Percentiles rank a stretch among this genome's conserved stretches.
Evolutionary conservation across 2,797 vertebrate genomes (phyloP).

Genomic region (Microctenopoma stevenorrisi): DNA sequence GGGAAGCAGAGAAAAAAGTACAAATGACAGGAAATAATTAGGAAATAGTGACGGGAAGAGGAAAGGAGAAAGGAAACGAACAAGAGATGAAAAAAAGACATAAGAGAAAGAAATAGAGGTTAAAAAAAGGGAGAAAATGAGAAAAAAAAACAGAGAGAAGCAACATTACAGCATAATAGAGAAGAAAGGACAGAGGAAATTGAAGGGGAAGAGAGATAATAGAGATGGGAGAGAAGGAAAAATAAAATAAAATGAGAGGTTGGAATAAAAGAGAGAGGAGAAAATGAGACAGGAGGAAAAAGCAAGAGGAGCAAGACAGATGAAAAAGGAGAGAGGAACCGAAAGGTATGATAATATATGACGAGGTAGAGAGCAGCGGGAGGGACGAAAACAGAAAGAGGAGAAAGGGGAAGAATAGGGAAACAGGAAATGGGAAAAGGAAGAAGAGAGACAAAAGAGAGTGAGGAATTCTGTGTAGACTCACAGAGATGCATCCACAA

Average conservation of each 20-base stretch:
- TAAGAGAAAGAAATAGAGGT: too few species aligned
- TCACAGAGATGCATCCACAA: not conserved
- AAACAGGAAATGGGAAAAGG: not conserved
- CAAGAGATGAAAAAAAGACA: too few species aligned
- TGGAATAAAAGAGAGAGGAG: too few species aligned
- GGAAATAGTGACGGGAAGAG: not conserved
- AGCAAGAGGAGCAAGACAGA: not conserved
- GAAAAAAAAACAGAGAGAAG: too few species aligned
- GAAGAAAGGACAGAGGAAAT: too few species aligned
- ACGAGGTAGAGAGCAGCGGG: not conserved
- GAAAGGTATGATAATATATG: not conserved
- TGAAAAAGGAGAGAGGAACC: not conserved
- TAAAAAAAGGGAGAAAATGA: too few species aligned
- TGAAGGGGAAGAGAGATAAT: too few species aligned
- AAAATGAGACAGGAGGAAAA: not conserved
- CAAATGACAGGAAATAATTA: not conserved
- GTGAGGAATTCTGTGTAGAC: not conserved
- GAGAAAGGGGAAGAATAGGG: too few species aligned
- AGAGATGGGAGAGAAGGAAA: not conserved
- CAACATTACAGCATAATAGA: not conserved
- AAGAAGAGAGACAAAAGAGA: constrained; percentile 1
- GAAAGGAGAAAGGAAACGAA: not conserved
- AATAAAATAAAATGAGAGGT: not conserved
- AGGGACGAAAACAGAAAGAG: not conserved
- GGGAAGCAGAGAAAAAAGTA: not conserved